Percentiles rank a stretch among this genome's conserved stretches.
Evolutionary conservation across 2,113 vertebrate species (phyloP).

Genomic region (Macquaria ambigua): DNA sequence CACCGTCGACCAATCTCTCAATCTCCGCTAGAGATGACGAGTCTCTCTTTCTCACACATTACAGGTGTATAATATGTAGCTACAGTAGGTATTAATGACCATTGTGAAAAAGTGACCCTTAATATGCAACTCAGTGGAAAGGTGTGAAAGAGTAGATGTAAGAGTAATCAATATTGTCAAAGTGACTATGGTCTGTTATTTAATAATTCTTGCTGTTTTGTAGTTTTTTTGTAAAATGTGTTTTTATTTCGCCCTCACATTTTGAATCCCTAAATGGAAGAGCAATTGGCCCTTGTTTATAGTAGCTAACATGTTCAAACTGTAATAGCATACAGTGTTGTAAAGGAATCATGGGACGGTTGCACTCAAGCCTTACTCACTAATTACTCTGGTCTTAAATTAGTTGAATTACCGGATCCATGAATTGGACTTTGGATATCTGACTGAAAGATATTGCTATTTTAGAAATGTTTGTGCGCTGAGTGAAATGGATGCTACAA

Average conservation of each 20-base stretch:
- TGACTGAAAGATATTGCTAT: constrained; percentile 39
- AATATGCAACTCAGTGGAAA: constrained; percentile 87
- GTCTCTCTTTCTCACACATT: constrained; percentile 62
- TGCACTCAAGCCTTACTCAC: constrained; percentile 65
- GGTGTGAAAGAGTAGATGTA: constrained; percentile 80
- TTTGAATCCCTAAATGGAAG: constrained; percentile 35
- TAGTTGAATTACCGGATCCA: constrained; percentile 36
- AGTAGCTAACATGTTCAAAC: constrained; percentile 21
- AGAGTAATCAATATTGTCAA: constrained; percentile 80
- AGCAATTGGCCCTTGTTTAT: constrained; percentile 67
- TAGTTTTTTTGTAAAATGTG: constrained; percentile 52
- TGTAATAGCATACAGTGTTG: constrained; percentile 24
- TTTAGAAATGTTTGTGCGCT: constrained; percentile 50
- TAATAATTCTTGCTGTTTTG: constrained; percentile 72
- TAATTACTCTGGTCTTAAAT: constrained; percentile 48
- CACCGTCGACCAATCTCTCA: constrained; percentile 75
- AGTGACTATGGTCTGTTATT: constrained; percentile 82
- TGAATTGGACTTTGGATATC: constrained; percentile 31
- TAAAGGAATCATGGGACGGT: constrained; percentile 42
- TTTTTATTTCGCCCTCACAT: constrained; percentile 36
- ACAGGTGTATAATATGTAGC: constrained; percentile 82
- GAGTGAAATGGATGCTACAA: constrained; percentile 41
- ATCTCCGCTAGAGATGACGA: constrained; percentile 65
- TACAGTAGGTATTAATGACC: constrained; percentile 83
- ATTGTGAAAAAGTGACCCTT: constrained; percentile 85